These are phyloP conservation scores for Sinelater perroti DNA, from an alignment of 2,888 invertebrate genomes.

Conservation along the genomic window DNA sequence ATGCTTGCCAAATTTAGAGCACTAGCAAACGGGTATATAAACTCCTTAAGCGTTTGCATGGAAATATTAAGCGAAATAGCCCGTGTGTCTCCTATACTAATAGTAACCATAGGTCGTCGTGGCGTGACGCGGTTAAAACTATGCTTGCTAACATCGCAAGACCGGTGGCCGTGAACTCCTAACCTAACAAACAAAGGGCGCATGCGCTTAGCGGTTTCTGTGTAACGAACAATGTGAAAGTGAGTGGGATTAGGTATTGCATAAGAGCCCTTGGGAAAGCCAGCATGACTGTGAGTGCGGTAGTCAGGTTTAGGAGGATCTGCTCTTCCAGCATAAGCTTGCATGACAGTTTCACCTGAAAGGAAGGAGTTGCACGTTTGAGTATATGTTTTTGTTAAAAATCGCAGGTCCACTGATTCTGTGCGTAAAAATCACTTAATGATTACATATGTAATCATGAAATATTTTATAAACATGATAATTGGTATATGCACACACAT, in stretches of 20 bases:
- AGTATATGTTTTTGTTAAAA: not conserved
- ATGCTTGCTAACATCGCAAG: no score
- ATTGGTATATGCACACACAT: no score
- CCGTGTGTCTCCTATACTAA: slow-evolving; percentile 50
- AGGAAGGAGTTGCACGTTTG: slow-evolving; percentile 37
- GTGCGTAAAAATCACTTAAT: no score
- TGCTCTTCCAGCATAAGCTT: slow-evolving; percentile 27
- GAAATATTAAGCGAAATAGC: slow-evolving; percentile 53
- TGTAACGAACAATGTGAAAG: slow-evolving; percentile 56
- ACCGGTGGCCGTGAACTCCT: slow-evolving; percentile 35
- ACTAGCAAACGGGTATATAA: slow-evolving; percentile 55
- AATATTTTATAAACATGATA: no score
- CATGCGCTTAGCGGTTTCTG: slow-evolving; percentile 47
- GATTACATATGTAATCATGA: not conserved
- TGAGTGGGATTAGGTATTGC: slow-evolving; percentile 57
- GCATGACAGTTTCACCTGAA: slow-evolving; percentile 41
- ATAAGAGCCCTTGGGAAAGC: slow-evolving; percentile 59
- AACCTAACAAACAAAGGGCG: slow-evolving; percentile 51
- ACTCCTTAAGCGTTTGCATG: slow-evolving; percentile 51
- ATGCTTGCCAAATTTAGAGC: slow-evolving; percentile 49
- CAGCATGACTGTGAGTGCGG: slow-evolving; percentile 56
- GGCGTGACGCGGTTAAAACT: no score
- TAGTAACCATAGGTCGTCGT: slow-evolving; percentile 45
- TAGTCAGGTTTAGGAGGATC: slow-evolving; percentile 41
- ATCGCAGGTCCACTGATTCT: slow-evolving; percentile 34